Conservation (phyloP, 2,113 vertebrate genomes). For the Aptenodytes patagonicus region DNA sequence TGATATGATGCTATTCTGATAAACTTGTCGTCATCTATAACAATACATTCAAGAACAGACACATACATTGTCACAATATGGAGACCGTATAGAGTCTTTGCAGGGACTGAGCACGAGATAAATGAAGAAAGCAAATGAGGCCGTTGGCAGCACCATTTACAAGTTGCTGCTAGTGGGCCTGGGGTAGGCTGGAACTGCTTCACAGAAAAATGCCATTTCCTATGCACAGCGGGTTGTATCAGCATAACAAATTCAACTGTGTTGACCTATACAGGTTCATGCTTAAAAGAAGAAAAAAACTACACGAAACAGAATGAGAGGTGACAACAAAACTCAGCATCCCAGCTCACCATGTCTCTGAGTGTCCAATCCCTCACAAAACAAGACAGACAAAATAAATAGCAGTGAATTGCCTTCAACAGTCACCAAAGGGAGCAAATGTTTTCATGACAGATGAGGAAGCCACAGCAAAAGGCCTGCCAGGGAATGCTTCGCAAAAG, state of each 20-base stretch:
- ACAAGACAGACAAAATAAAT: not conserved
- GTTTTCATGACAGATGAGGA: accelerated
- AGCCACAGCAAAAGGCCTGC: not conserved
- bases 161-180: not conserved
- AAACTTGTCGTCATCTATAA: not conserved
- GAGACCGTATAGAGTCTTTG: not conserved
- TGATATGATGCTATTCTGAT: not conserved
- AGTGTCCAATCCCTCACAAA: not conserved
- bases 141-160: not conserved
- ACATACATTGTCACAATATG: too few species aligned
- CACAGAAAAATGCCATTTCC: not conserved
- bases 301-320: not conserved
- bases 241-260: not conserved
- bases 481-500: not conserved
- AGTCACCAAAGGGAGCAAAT: not conserved
- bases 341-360: not conserved
- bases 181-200: not conserved
- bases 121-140: not conserved
- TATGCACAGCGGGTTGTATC: not conserved
- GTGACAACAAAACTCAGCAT: not conserved
- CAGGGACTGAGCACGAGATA: not conserved
- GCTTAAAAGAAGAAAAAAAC: not conserved
- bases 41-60: not conserved
- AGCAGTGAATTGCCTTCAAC: not conserved
- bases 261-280: not conserved